Evolutionary conservation across 2,888 invertebrate genomes (phyloP), one percentile per base, ranked within the genome.

Genomic region (Prostheceraeus crozeri): DNA sequence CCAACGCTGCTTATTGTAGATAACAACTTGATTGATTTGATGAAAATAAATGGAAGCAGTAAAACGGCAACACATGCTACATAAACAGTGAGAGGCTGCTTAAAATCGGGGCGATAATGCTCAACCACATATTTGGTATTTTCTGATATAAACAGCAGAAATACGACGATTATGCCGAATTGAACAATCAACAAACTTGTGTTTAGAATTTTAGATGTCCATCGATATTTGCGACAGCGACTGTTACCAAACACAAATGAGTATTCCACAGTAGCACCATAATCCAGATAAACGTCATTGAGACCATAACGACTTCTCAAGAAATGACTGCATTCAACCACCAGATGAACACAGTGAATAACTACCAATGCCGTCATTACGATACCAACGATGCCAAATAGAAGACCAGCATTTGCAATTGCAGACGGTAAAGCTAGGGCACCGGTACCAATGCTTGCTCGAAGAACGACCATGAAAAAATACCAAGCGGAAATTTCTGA

Each of bases 391-490:
- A 31, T 52, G 66, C 72, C 67, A 68, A 89, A 82, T 70, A 85
- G 82, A 59, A 91, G 80, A 8, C 93, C 93, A 59, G 90, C 85
- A 79, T 91, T 87, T 74, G 85, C 84, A 72, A 91, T 87, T 14
- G 90, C 91, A 77, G 89, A 84, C 2, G 96, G 94, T 87, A 98
- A 89, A 3, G 94, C 94, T 66, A 96, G 79, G 67, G 96, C 90
- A 2, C 96, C 96, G 0, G 94, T 93, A 4, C 93, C 93, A 64
- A 90, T 80, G 74, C 88, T 89, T 27, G 88, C 89, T 75, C 89
- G 90, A 65, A 90, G 77, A 60, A 90, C 78, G 72, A 90, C 88
- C 66, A 89, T 82, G 62, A 89, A n/a, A n/a, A n/a, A n/a, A n/a
- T n/a, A n/a, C n/a, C n/a, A n/a, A n/a, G n/a, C n/a, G n/a, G n/a